phyloP scores from a whole-genome alignment of 2,888 invertebrate genomes.

The Beris morrisii region DNA sequence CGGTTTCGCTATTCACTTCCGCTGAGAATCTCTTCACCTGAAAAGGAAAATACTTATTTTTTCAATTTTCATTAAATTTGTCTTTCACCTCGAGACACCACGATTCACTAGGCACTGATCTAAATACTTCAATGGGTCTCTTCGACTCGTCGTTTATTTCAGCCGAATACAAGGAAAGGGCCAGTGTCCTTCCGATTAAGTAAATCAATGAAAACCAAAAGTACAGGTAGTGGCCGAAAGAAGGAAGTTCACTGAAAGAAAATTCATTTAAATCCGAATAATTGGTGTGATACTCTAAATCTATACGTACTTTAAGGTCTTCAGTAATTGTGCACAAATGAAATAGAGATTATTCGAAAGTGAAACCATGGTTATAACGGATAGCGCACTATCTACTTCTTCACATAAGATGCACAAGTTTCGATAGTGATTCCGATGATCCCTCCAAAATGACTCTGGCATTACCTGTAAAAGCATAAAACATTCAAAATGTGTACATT shows the following conservation, averaged over 20 bases:
- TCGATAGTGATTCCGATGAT: constrained; percentile 59
- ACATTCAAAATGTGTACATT: background rate
- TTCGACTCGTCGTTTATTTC: constrained; percentile 61
- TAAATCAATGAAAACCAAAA: constrained; percentile 63
- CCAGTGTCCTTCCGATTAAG: constrained; percentile 59
- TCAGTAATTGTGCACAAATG: constrained; percentile 62
- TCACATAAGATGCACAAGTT: constrained; percentile 58
- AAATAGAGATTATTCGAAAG: constrained; percentile 63
- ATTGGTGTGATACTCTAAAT: background rate
- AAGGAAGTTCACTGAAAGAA: constrained; percentile 50
- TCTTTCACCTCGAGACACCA: constrained; percentile 54
- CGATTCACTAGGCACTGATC: constrained; percentile 56
- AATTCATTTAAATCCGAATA: background rate
- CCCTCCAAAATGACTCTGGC: constrained; percentile 57
- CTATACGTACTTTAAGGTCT: constrained; percentile 56
- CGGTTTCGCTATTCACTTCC: constrained; percentile 51
- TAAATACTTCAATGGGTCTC: constrained; percentile 52
- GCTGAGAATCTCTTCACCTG: constrained; percentile 50
- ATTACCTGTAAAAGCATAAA: constrained; percentile 41
- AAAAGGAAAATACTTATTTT: no score
- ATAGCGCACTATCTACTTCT: constrained; percentile 58
- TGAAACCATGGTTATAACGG: constrained; percentile 59
- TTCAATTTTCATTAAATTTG: no score
- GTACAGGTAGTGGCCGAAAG: constrained; percentile 57
- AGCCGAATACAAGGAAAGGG: constrained; percentile 62